Base-by-base conservation (phyloP, 2,888 invertebrate species). In the Heterodera filipjevi region DNA sequence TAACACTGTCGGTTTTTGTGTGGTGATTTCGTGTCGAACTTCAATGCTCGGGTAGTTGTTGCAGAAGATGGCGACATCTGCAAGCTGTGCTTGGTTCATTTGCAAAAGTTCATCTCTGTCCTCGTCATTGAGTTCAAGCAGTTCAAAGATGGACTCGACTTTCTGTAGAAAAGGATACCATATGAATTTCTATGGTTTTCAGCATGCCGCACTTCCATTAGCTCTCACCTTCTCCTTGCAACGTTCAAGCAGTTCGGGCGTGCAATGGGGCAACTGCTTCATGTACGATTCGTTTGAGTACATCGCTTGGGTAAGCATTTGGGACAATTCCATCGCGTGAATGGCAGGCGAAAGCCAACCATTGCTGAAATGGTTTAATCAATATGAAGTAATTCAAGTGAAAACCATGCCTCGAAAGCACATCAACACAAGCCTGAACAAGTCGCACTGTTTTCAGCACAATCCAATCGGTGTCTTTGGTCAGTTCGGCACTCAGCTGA, bases 231-330 rank as follows among this genome's bases (percentile, higher is more conserved):
- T 95, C 32, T 95, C 96, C 0, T 94, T 92, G 89, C 96, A 96
- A 10, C 95, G 92, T 89, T 95, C 94, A 83, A 98, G 93, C 78
- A 95, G 93, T 0, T 96, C 97, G 0, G 92, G 89, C 3, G 93
- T 93, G 90, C 98, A 98, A 91, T 99, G 97, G 2, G 99, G 99
- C 89, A 99, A 91, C 89, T 99, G 99, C 81, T 96, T 94, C 81
- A 99, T 92, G 89, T 97, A 96, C 0, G 96, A 95, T 91, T 99
- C 99, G 90, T 96, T 97, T 87, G 94, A 95, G 96, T 98, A 99
- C 96, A 99, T 96, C 16, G 98, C 98, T 91, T 99, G 99, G 0
- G 99, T 99, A 2, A 95, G 95, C 98, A 99, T 99, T 91, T 99
- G 99, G 0, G 98, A 96, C 87, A 99, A 92, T 91, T 99, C 99